phyloP scores from a whole-genome alignment of 2,797 vertebrate genomes.

The Pachyuromys duprasi region DNA sequence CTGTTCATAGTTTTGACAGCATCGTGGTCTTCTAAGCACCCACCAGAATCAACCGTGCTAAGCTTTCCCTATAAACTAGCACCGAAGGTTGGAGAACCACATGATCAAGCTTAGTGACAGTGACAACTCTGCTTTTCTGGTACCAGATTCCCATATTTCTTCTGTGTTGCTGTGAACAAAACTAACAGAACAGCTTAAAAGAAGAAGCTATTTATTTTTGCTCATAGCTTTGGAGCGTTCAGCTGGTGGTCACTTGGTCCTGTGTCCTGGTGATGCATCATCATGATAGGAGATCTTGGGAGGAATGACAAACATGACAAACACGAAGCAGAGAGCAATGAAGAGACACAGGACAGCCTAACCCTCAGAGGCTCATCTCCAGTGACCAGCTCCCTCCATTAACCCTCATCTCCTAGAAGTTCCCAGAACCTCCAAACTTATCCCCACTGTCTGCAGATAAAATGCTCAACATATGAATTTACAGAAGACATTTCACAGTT shows the following conservation, averaged over 20 bases:
- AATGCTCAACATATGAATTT: not conserved
- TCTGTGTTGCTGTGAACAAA: not conserved
- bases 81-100: not conserved
- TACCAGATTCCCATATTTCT: not conserved
- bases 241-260: not conserved
- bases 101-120: not conserved
- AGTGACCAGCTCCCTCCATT: not conserved
- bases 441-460: not conserved
- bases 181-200: not conserved
- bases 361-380: not conserved
- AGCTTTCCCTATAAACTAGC: not conserved
- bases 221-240: not conserved
- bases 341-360: not conserved
- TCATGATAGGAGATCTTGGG: not conserved
- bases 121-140: too few species aligned
- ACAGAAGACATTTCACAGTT: not conserved
- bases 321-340: not conserved
- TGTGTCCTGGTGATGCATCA: too few species aligned
- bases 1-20: not conserved
- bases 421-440: not conserved
- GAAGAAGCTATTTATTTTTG: not conserved
- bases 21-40: not conserved
- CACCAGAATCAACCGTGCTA: not conserved
- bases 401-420: not conserved
- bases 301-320: not conserved